phyloP scores from a whole-genome alignment of 2,797 vertebrate genomes.

The Macropus fuliginosus region DNA sequence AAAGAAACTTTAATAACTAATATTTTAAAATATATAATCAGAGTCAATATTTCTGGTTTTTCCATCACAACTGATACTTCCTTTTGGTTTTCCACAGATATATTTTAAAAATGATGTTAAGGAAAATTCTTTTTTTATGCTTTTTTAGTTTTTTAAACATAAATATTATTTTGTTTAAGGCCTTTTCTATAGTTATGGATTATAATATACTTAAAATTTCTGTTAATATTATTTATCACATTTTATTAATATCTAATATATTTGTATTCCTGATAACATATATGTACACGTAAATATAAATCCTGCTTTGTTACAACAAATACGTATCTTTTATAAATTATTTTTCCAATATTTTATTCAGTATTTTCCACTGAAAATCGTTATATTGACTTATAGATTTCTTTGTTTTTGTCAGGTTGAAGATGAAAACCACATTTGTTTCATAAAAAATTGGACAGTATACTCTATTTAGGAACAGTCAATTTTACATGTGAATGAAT shows the following conservation, averaged over 20 bases:
- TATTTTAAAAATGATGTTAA: not conserved
- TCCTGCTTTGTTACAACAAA: not conserved
- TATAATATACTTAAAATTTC: not conserved
- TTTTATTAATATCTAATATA: not conserved
- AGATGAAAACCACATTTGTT: not conserved
- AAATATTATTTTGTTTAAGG: not conserved
- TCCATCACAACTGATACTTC: not conserved
- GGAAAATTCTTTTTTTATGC: not conserved
- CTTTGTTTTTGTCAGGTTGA: not conserved
- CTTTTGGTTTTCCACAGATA: not conserved
- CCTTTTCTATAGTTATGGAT: not conserved
- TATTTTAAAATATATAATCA: not conserved
- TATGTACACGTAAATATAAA: not conserved
- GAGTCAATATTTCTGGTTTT: not conserved
- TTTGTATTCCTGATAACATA: not conserved
- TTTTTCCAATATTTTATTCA: not conserved
- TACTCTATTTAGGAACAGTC: not conserved
- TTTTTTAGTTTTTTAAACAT: not conserved
- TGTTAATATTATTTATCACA: not conserved
- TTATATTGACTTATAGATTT: not conserved
- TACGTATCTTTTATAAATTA: not conserved
- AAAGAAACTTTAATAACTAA: not conserved
- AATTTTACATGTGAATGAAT: not conserved
- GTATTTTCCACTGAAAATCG: not conserved
- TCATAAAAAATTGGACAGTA: not conserved